These are phyloP conservation scores for Apis dorsata DNA, from an alignment of 1,140 invertebrate species.

Conservation along the genomic window DNA sequence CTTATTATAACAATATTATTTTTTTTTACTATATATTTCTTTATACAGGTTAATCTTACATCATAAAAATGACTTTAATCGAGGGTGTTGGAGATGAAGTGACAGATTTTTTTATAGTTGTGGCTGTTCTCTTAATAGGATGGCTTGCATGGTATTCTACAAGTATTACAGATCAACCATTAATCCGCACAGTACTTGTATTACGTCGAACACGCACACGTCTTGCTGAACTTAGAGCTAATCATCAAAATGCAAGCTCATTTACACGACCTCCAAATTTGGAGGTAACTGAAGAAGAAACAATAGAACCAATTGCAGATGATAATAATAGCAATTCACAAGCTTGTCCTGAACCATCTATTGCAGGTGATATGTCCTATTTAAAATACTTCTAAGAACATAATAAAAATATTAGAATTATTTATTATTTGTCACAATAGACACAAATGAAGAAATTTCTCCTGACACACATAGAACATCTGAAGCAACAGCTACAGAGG, in stretches of 20 bases:
- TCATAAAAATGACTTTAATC: slow-evolving; percentile 83
- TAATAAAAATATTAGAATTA: background rate
- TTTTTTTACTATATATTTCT: background rate
- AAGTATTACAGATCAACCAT: slow-evolving; percentile 79
- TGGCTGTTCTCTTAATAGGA: slow-evolving; percentile 83
- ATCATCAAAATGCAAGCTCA: slow-evolving; percentile 55
- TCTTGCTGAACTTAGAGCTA: slow-evolving; percentile 69
- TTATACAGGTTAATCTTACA: slow-evolving; percentile 8
- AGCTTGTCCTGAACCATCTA: slow-evolving; percentile 67
- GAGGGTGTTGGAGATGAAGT: slow-evolving; percentile 92
- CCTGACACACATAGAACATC: slow-evolving; percentile 50
- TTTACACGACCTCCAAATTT: slow-evolving; percentile 49
- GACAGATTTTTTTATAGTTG: slow-evolving; percentile 84
- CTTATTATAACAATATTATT: background rate
- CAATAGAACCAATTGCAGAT: slow-evolving; percentile 53
- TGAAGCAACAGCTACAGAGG: slow-evolving; percentile 67
- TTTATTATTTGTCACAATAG: slow-evolving; percentile 41
- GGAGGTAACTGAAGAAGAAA: slow-evolving; percentile 67
- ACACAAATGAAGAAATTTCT: slow-evolving; percentile 41
- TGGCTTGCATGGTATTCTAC: slow-evolving; percentile 88
- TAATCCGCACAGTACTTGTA: slow-evolving; percentile 80
- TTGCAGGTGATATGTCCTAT: slow-evolving; percentile 36
- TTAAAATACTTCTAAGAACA: slow-evolving; percentile 2
- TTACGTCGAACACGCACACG: slow-evolving; percentile 74
- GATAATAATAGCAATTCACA: slow-evolving; percentile 61